Conservation (phyloP, 1,140 invertebrate genomes). For the Macrocentrus cingulum region DNA sequence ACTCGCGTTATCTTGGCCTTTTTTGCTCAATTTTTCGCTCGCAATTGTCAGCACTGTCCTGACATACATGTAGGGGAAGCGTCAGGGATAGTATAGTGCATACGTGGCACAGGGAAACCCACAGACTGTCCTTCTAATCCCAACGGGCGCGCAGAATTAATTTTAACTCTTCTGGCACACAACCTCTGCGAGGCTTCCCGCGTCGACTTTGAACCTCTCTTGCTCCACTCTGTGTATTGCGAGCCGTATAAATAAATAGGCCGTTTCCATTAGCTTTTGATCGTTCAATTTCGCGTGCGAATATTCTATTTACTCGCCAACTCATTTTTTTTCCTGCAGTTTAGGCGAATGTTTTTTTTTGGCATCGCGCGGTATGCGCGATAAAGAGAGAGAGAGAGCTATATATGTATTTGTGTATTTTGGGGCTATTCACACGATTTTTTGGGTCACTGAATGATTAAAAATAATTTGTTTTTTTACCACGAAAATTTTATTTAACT, state of each 20-base stretch:
- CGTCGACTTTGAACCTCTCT: slow-evolving; percentile 31
- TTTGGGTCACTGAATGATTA: too few relatives aligned
- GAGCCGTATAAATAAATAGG: slow-evolving; percentile 39
- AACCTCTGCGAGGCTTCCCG: slow-evolving; percentile 41
- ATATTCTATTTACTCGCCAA: background rate
- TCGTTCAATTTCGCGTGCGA: slow-evolving; percentile 5
- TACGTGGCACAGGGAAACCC: slow-evolving; percentile 43
- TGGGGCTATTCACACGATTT: too few relatives aligned
- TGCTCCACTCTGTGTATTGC: background rate
- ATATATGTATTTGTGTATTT: too few relatives aligned
- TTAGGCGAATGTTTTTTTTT: too few relatives aligned
- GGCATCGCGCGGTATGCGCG: too few relatives aligned
- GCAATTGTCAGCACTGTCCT: background rate
- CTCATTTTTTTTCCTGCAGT: too few relatives aligned
- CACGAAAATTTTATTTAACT: too few relatives aligned
- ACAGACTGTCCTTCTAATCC: slow-evolving; percentile 47
- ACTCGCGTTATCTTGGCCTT: background rate
- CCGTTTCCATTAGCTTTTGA: slow-evolving; percentile 22
- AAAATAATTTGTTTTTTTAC: too few relatives aligned
- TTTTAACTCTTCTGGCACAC: slow-evolving; percentile 42
- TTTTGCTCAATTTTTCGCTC: background rate
- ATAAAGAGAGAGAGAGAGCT: too few relatives aligned
- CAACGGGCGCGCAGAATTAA: slow-evolving; percentile 47
- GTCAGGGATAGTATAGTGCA: too few relatives aligned
- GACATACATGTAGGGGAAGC: background rate